Base-by-base conservation (phyloP, 2,888 invertebrate species). In the Elysia crispata region DNA sequence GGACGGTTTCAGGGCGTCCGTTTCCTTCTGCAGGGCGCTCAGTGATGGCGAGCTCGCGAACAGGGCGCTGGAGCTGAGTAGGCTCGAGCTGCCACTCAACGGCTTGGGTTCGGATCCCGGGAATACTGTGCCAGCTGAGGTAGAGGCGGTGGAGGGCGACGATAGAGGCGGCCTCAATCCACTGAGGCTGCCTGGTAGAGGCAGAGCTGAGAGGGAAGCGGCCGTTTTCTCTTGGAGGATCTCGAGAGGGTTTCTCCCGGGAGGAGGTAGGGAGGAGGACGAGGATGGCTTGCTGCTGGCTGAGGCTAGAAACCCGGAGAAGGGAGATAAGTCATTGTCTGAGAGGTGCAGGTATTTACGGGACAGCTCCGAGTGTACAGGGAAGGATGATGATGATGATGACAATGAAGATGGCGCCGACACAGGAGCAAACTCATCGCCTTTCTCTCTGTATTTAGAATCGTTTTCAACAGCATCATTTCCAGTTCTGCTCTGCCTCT, bases 1-100 rank as follows among this genome's bases (percentile, higher is more conserved):
- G 31, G 82, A 79, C 3, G 82, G 60, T 70, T 83, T 83, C 31
- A 83, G 79, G 57, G 82, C 82, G 64, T 83, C 82, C 15, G 82
- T 83, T 69, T 83, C 82, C 31, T 81, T 70, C 77, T 83, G 82
- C 15, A 83, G 81, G 28, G 82, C 82, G 33, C 72, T 76, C 62
- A 83, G 79, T 0, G 82, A 81, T 1, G 82, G 78, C 1, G 79
- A 79, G 74, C 82, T 79, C 73, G 79, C 79, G 67, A 79, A 79
- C 66, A 79, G 69, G 11, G 79, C 79, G 33, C n/a, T 69, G 28
- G 79, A 79, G 74, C 73, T 79, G 67, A 79, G 74, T 28, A 74
- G 54, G 20, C 67, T 79, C n/a, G 75, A 75, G 69, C 75, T 75
- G 25, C 66, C 62, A 30, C 50, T 73, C 6, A n/a, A 23, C 8